Evolutionary conservation across 35 echinoderm and acorn worm species (phyloP), one percentile per base, ranked within the genome.

Genomic region (Ophiothrix spiculata): DNA sequence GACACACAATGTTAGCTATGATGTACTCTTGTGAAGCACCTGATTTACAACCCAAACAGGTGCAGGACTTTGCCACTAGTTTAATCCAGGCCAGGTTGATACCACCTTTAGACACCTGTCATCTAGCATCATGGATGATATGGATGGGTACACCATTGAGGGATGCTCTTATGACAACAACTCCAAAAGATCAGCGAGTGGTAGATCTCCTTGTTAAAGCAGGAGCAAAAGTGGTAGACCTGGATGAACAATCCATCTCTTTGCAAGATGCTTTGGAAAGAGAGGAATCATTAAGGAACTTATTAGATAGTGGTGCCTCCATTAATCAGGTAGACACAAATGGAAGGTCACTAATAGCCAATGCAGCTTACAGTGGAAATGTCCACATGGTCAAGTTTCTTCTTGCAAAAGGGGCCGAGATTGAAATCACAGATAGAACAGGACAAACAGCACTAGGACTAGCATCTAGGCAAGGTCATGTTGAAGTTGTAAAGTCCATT

Each of bases 1-100:
- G 96, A 42, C 89, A 99, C 82, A 90, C 96, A 32, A 99, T 99
- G 96, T 73, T 99, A 36, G 96, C 96, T n/a, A 74, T 99, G 86
- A 94, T 86, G 39, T 99, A 99, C 45, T 93, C 92, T 8, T 94
- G 92, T 39, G 91, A 86, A 82, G 96, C 96, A 77, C 83, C 92
- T 42, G 89, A 91, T 31, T 86, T 99, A 31, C 42, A 10, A 49
- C 89, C 96, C 69, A 81, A 83, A 39, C 96, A 99, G 54, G 96
- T 99, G 42, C 92, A 99, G 64, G 92, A 99, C 80, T 99, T 99
- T 80, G 96, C 96, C 37, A 78, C 81, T 36, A 94, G 94, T 94
- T 78, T 99, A 21, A 39, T 99, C 31, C 90, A 99, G 80, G 91
- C 96, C 40, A 89, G 81, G 19, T 49, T 99, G 39, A 63, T 84